Evolutionary conservation across 1,140 invertebrate species (phyloP), one percentile per base, ranked within the genome.

Genomic region (Hesperophylax magnus): DNA sequence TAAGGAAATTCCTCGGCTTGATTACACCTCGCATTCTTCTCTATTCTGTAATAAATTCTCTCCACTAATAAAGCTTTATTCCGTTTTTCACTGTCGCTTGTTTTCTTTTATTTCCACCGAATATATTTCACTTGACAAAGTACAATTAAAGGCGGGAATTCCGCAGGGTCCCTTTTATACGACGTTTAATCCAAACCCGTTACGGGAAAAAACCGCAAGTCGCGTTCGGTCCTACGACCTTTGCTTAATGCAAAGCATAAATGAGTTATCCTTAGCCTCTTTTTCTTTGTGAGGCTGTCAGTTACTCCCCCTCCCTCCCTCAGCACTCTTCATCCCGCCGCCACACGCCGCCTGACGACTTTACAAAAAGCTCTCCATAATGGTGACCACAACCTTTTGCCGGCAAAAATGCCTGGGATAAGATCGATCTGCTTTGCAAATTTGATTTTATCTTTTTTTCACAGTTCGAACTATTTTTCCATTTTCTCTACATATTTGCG

Each of bases 201-300:
- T 75, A 53, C 75, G 74, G 60, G 52, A 79, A 82, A 83, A 83
- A 83, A 83, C 82, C 82, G 76, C 82, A 83, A 80, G 72, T 63
- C 81, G 76, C 81, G 60, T 65, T 34, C 71, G 14, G 77, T 71
- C 78, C 58, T 63, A 56, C 79, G 82, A 79, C 82, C 82, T 83
- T 83, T 79, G 75, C 77, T 79, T 81, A 83, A 81, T 83, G 82
- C 82, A 79, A 83, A 81, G 82, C 82, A 79, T 83, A 83, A 83
- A 83, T 83, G 82, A 83, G 82, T 83, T 83, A 83, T 83, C 82
- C 82, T 79, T 74, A 78, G 82, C 79, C 82, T 83, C 82, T 83
- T 83, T 82, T 83, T 83, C 79, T 83, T 83, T 83, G 82, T 83
- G 79, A 76, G 76, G 47, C 79, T 83, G 82, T 83, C 82, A 83